Conservation (phyloP, 2,888 invertebrate genomes). For the Plusia festucae region DNA sequence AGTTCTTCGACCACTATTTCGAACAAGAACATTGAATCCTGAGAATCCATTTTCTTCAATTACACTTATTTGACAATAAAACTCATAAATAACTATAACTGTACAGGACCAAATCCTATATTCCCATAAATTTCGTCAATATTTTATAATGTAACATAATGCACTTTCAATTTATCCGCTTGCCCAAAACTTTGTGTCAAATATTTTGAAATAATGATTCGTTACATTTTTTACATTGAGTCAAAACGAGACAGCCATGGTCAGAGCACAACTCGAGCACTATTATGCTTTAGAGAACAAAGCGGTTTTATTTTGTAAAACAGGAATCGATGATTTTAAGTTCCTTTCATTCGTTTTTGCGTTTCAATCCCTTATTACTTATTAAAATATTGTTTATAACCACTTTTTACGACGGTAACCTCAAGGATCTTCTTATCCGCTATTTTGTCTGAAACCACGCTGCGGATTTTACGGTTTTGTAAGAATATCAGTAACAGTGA, state of each 20-base stretch:
- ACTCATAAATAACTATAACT: slow-evolving; percentile 12
- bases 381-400: too few species aligned
- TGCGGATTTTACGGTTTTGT: too few species aligned
- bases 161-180: slow-evolving; percentile 50
- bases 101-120: neutral
- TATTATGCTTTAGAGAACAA: neutral
- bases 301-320: neutral
- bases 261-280: too few species aligned
- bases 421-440: too few species aligned
- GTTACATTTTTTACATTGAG: slow-evolving; percentile 21
- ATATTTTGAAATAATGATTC: slow-evolving; percentile 37
- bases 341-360: too few species aligned
- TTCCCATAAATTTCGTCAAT: slow-evolving; percentile 6
- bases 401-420: too few species aligned
- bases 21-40: slow-evolving; percentile 81
- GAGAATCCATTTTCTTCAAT: slow-evolving; percentile 71
- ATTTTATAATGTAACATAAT: slow-evolving; percentile 21
- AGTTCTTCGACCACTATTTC: slow-evolving; percentile 76
- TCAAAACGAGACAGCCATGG: slow-evolving; percentile 30
- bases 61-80: slow-evolving; percentile 24
- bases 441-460: too few species aligned
- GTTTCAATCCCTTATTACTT: too few species aligned
- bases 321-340: too few species aligned
- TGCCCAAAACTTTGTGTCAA: slow-evolving; percentile 63
- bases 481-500: too few species aligned